Conservation (phyloP, 37 sponge, comb jelly and placozoan species). For the Oscarella lobularis region DNA sequence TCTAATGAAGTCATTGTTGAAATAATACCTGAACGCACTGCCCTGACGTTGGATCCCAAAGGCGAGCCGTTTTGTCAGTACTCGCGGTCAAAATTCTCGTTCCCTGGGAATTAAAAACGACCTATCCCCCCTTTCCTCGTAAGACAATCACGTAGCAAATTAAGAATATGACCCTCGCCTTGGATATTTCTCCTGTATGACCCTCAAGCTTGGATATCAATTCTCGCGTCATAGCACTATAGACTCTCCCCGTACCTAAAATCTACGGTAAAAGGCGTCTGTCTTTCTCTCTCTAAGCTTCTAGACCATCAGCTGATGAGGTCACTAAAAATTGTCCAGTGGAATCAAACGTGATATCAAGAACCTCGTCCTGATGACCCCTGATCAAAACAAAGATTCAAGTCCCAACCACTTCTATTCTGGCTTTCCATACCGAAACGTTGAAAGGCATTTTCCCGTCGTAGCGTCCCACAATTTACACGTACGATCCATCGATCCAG, state of each 20-base stretch:
- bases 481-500: constrained; percentile 94
- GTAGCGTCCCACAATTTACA: constrained; percentile 80
- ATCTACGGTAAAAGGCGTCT: background rate
- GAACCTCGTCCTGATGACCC: constrained; percentile 85
- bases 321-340: constrained; percentile 78
- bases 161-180: constrained; percentile 16
- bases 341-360: constrained; percentile 85
- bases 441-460: constrained; percentile 50
- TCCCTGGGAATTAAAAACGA: constrained; percentile 85
- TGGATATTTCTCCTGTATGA: constrained; percentile 87
- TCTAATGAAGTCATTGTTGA: background rate
- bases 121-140: constrained; percentile 11
- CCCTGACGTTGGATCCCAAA: constrained; percentile 71
- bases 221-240: constrained; percentile 36
- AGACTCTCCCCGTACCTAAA: constrained; percentile 60
- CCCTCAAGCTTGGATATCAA: constrained; percentile 63
- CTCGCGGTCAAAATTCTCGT: constrained; percentile 75
- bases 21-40: constrained; percentile 79
- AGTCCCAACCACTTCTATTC: constrained; percentile 3
- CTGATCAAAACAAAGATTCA: constrained; percentile 15
- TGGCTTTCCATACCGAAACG: constrained; percentile 59
- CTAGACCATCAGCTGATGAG: constrained; percentile 80
- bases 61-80: constrained; percentile 79
- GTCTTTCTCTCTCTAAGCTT: constrained; percentile 4
- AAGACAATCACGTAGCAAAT: background rate